Evolutionary conservation across 2,113 vertebrate species (phyloP).

Genomic region (Gnathonemus longibarbis): DNA sequence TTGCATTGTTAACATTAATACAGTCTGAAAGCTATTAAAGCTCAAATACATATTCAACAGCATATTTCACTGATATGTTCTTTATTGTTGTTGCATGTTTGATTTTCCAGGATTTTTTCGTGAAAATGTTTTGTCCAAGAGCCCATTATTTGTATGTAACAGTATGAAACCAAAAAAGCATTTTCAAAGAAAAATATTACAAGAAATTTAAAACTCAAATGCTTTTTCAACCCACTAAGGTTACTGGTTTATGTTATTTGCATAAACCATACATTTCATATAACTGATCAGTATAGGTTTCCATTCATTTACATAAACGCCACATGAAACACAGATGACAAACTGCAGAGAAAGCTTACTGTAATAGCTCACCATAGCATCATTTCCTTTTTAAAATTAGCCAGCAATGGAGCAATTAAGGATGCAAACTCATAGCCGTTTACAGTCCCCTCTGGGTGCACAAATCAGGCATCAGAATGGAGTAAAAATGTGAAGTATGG

Average conservation of each 20-base stretch:
- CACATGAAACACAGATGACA: not conserved
- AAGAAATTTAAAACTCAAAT: too few relatives aligned
- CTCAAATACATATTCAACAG: too few relatives aligned
- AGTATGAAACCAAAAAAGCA: too few relatives aligned
- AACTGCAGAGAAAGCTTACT: not conserved
- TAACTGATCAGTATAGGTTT: not conserved
- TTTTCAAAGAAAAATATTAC: too few relatives aligned
- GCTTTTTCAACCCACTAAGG: too few relatives aligned
- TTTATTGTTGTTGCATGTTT: too few relatives aligned
- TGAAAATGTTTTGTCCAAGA: too few relatives aligned
- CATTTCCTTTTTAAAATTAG: not conserved
- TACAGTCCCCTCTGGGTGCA: not conserved
- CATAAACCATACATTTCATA: not conserved
- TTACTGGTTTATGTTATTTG: not conserved
- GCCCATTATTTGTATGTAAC: too few relatives aligned
- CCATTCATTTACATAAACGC: not conserved
- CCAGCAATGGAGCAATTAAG: not conserved
- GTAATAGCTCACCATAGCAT: not conserved
- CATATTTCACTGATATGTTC: too few relatives aligned
- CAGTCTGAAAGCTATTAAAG: too few relatives aligned
- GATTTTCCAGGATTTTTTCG: too few relatives aligned
- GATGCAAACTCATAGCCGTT: not conserved
- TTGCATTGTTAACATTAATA: too few relatives aligned
- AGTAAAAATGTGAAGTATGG: not conserved
- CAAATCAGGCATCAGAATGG: not conserved